These are phyloP conservation scores for Dasysyrphus albostriatus DNA, from an alignment of 2,888 invertebrate genomes.

Conservation along the genomic window DNA sequence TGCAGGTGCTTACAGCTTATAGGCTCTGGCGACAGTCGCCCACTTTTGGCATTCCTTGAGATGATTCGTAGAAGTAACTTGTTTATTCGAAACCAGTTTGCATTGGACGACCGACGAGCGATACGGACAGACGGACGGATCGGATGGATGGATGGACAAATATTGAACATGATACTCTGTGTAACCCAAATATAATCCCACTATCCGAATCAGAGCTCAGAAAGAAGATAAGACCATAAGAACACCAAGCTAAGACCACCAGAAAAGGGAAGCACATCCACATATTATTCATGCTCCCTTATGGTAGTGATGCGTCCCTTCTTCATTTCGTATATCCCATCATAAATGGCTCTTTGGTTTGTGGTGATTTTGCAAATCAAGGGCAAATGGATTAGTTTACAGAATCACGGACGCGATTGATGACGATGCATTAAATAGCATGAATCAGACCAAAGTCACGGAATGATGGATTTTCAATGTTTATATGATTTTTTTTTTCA, in stretches of 20 bases:
- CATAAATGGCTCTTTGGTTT: neutral
- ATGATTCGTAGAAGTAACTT: conserved; percentile 53
- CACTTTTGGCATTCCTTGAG: conserved; percentile 49
- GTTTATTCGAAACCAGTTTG: conserved; percentile 44
- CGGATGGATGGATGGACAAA: neutral
- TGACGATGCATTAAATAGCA: conserved; percentile 38
- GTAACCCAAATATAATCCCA: conserved; percentile 54
- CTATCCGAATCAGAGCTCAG: neutral
- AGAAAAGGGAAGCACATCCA: conserved; percentile 22
- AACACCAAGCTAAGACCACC: conserved; percentile 28
- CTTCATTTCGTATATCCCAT: neutral
- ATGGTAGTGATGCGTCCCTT: neutral
- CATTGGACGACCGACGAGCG: neutral
- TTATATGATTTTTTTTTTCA: conserved; percentile 3
- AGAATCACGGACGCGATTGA: conserved; percentile 46
- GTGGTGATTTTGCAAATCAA: conserved; percentile 23
- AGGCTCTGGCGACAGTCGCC: conserved; percentile 27
- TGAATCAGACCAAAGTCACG: conserved; percentile 20
- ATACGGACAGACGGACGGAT: neutral
- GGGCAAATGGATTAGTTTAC: conserved; percentile 50
- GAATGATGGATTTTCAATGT: conserved; percentile 34
- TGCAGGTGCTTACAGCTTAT: conserved; percentile 50
- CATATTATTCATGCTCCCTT: neutral
- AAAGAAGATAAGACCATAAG: neutral
- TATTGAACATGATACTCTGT: conserved; percentile 48